Evolutionary conservation across 2,797 vertebrate genomes (phyloP), one percentile per base, ranked within the genome.

Genomic region (Hypotaenidia okinawae): DNA sequence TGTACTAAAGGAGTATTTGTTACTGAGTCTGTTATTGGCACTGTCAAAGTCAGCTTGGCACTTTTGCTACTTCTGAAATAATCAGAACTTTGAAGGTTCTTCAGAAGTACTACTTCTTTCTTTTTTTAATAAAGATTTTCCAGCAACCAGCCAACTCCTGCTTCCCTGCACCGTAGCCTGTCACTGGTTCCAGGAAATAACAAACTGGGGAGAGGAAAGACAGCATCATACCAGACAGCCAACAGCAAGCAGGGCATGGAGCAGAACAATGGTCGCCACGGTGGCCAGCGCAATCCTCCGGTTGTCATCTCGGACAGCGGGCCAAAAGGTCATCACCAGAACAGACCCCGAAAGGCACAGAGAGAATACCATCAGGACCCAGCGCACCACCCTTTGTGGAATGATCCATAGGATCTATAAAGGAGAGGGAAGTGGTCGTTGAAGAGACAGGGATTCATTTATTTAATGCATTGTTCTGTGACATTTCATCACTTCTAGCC

Each of bases 261-360:
- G 98, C 86, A 98, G 64, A 66, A 99, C 87, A 28, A 99, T 97
- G 17, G 97, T 87, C 18, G 97, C 96, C 49, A 99, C 86, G 1
- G 98, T 98, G 6, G 98, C 98, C 68, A 99, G 78, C 0, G 98
- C 98, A 6, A 99, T 73, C 69, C 98, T 98, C 61, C 98, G 98
- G 82, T 98, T 98, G 97, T 99, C 99, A 5, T 99, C 99, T 11
- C 98, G 98, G 84, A 99, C 98, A 2, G 99, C 99, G 1, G 99
- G 99, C 99, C 99, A 99, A 94, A 99, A 99, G 3, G 99, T 99
- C 98, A 99, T 97, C 52, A 98, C 98, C 96, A 99, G 95, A 78
- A 99, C 98, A 1, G 99, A 99, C 30, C 99, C 99, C 4, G 99
- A 99, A 66, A 99, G 98, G 95, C 98, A 98, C 88, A 99, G 98